Conservation (phyloP, 2,113 vertebrate species). For the Piaya cayana region DNA sequence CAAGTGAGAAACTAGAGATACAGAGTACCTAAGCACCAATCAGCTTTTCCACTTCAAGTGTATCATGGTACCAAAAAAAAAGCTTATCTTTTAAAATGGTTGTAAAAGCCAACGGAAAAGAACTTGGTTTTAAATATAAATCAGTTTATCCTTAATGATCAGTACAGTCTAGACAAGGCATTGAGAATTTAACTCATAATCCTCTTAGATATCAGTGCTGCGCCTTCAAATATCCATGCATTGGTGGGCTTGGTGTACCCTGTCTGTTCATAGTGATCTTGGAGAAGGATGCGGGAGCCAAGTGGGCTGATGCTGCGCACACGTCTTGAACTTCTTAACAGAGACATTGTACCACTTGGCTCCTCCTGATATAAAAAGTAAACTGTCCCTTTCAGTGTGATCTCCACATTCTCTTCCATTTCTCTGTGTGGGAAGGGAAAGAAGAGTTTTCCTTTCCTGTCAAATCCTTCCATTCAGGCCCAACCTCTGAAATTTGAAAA, state of each 20-base stretch:
- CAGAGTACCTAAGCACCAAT: neutral
- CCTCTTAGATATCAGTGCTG: neutral
- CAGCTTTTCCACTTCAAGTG: neutral
- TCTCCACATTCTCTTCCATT: neutral
- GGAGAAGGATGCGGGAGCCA: rapidly evolving
- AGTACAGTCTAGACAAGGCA: neutral
- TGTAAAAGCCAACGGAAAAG: neutral
- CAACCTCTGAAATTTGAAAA: neutral
- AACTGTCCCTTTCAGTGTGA: rapidly evolving
- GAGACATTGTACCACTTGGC: rapidly evolving
- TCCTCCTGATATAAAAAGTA: neutral
- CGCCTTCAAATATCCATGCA: neutral
- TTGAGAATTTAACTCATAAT: neutral
- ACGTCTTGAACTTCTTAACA: neutral
- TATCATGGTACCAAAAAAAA: neutral
- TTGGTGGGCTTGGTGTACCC: neutral
- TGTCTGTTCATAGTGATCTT: neutral
- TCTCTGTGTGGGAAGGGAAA: neutral
- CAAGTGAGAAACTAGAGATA: neutral
- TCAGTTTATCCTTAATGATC: neutral
- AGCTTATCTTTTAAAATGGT: neutral
- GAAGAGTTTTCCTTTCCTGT: neutral
- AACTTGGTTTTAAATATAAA: neutral
- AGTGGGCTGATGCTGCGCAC: rapidly evolving
- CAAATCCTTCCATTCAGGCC: neutral